Base-by-base conservation (phyloP, 2,113 vertebrate genomes). In the Gallinago jamesoni region DNA sequence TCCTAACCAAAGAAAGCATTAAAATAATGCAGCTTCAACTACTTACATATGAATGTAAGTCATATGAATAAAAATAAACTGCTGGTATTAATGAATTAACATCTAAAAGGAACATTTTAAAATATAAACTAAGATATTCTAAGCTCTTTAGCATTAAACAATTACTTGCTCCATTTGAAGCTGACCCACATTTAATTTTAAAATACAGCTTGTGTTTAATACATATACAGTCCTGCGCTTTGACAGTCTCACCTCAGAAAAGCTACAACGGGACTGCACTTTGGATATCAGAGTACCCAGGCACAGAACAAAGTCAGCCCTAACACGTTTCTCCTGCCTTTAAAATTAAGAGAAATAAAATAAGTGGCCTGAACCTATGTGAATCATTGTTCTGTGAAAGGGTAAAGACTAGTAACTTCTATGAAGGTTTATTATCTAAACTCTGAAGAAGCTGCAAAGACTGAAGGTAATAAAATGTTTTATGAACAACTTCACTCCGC, bases 371-470 rank as follows among this genome's bases (percentile, higher is more conserved):
- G 89, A 94, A 84, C 94, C 53, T 74, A 79, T 57, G 70, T 85
- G 94, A 97, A 93, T 96, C 89, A 96, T 48, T 93, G 95, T 94
- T 95, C 88, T 94, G 86, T 94, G 94, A 95, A 97, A 97, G 95
- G 75, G 72, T 90, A 90, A 85, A 95, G 69, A 93, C 90, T 75
- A 95, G 93, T 90, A 94, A 94, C 82, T 96, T 96, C 93, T 77
- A 12, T 64, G 90, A 86, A 95, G 86, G 91, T 97, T 98, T 97
- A 98, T 97, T 97, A 98, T 94, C 96, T 97, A 94, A 97, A 97
- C 84, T 96, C 83, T 84, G 95, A 93, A 96, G 96, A 96, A 92
- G 89, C 91, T 53, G 84, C 79, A 91, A 97, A 97, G 95, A 96
- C 91, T 82, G 82, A 97, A 92, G 90, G 64, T 96, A 97, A 97